Evolutionary conservation across 2,113 vertebrate genomes (phyloP), one percentile per base, ranked within the genome.

Genomic region (Alethe diademata): DNA sequence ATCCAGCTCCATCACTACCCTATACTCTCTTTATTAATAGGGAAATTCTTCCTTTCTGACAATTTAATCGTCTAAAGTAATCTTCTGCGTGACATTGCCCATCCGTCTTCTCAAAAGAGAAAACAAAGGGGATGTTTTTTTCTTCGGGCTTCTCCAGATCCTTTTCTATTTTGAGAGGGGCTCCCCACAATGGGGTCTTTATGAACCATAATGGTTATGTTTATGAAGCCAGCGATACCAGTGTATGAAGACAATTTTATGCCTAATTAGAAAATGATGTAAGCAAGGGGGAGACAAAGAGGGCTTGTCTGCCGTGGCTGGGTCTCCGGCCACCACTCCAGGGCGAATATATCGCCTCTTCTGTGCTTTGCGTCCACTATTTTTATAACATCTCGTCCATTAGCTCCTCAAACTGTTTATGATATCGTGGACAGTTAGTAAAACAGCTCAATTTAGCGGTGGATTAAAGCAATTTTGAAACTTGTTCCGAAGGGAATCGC

Each of bases 1-100:
- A 96, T 82, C 97, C 97, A 98, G 98, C 98, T 98, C 98, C 97
- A 98, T 97, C 98, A 97, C 98, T 98, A 51, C 98, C 98, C 98
- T 92, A 84, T 93, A 97, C 97, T 97, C 86, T 38, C 58, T 96
- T 96, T 98, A 98, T 98, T 98, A 98, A 98, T 98, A 98, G 97
- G 96, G 97, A 98, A 98, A 98, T 98, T 98, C 98, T 98, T 98
- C 97, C 98, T 98, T 98, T 98, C 98, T 98, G 99, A 99, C 99
- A 99, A 98, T 99, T 98, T 99, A 99, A 99, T 99, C 98, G 99
- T 97, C 98, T 98, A 98, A 98, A 99, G 98, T 98, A 99, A 99
- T 99, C 98, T 98, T 99, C 98, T 98, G 98, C 94, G 95, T 98
- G 99, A 99, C 99, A 99, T 93, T 95, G 96, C 97, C 98, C 98